Evolutionary conservation across 1,140 invertebrate genomes (phyloP).

Genomic region (Drosophila littoralis): DNA sequence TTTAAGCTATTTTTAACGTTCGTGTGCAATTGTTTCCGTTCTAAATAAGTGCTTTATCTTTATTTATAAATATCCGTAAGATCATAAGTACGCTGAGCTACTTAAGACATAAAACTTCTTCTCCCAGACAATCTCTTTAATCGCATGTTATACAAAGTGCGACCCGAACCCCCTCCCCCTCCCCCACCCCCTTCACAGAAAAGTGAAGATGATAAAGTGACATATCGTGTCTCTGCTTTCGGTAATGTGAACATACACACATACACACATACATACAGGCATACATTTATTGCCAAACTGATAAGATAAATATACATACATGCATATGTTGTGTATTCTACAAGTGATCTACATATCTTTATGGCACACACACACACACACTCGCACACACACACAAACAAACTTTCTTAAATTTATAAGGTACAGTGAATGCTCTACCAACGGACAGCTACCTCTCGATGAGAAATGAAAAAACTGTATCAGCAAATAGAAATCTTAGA

Average conservation of each 20-base stretch:
- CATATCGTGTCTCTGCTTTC: slow-evolving; percentile 2
- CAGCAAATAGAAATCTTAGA: too few relatives aligned
- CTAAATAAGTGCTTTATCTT: neutral
- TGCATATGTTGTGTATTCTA: slow-evolving; percentile 1
- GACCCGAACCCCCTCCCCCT: neutral
- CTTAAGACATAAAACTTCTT: slow-evolving; percentile 3
- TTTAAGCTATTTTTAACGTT: neutral
- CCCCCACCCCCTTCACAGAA: neutral
- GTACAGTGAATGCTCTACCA: too few relatives aligned
- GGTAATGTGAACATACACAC: neutral
- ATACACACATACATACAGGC: neutral
- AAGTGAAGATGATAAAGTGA: slow-evolving; percentile 15
- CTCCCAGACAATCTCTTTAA: slow-evolving; percentile 12
- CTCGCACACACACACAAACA: too few relatives aligned
- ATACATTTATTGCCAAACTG: slow-evolving; percentile 7
- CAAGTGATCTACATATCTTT: neutral
- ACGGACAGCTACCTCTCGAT: too few relatives aligned
- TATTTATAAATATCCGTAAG: neutral
- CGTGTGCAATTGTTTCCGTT: neutral
- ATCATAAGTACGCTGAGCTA: neutral
- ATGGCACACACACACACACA: too few relatives aligned
- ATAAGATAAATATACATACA: slow-evolving; percentile 4
- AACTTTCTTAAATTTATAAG: too few relatives aligned
- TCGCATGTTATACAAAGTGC: slow-evolving; percentile 9
- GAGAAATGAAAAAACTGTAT: too few relatives aligned